Evolutionary conservation across 2,113 vertebrate genomes (phyloP).

Genomic region (Cinclus cinclus): DNA sequence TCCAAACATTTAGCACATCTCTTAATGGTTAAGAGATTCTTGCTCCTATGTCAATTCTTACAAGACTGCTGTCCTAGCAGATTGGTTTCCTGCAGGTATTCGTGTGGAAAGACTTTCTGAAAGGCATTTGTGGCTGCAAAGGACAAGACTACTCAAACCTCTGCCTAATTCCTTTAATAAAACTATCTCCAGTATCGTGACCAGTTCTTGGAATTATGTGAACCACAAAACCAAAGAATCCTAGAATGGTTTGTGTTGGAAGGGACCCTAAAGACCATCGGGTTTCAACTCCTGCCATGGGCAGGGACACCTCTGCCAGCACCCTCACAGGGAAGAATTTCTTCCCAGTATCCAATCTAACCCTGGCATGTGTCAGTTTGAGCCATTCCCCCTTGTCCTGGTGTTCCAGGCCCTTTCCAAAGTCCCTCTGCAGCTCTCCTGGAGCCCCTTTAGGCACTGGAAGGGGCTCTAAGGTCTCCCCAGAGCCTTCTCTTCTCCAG

Average conservation of each 20-base stretch:
- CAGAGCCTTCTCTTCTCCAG: background rate
- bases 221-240: background rate
- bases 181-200: background rate
- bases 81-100: background rate
- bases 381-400: background rate
- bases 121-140: background rate
- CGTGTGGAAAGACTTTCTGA: background rate
- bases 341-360: background rate
- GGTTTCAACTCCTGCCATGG: background rate
- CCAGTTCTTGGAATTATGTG: background rate
- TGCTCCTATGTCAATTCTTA: background rate
- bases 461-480: background rate
- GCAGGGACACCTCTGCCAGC: background rate
- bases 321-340: background rate
- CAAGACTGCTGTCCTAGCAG: background rate
- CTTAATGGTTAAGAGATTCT: background rate
- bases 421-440: background rate
- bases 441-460: background rate
- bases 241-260: background rate
- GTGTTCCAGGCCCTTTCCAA: accelerated
- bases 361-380: background rate
- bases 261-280: background rate
- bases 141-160: background rate
- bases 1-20: background rate
- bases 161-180: background rate